Conservation (phyloP, 2,113 vertebrate species). For the Alligator sinensis region DNA sequence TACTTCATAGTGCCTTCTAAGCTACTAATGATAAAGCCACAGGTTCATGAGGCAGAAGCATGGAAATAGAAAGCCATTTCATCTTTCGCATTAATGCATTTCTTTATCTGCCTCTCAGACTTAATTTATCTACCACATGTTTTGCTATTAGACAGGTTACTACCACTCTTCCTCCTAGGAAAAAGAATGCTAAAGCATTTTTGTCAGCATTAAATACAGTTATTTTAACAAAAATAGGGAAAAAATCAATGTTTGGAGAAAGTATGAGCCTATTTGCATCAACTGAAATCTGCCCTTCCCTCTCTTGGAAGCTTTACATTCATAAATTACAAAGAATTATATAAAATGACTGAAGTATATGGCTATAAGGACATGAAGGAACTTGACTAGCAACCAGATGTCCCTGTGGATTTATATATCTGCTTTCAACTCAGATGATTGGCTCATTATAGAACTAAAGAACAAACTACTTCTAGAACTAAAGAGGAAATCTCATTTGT, state of each 20-base stretch:
- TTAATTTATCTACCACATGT: fast-evolving
- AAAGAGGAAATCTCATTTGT: background rate
- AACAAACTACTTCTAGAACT: background rate
- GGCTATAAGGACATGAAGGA: background rate
- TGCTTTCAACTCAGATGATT: background rate
- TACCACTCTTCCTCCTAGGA: background rate
- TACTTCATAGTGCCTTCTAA: background rate
- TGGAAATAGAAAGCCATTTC: background rate
- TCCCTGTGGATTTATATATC: background rate
- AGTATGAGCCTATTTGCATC: background rate
- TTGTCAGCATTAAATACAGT: background rate
- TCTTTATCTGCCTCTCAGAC: background rate
- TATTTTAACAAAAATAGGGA: background rate
- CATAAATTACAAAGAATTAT: fast-evolving
- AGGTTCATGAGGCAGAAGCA: background rate
- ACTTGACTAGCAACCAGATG: background rate
- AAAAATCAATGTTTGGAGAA: background rate
- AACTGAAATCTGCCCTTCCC: background rate
- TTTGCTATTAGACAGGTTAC: background rate
- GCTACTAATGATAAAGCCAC: background rate
- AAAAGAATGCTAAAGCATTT: background rate
- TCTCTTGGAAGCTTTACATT: background rate
- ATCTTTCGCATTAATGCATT: fast-evolving
- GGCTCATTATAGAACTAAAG: background rate
- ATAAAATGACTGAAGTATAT: background rate